Conservation (phyloP, 2,113 vertebrate genomes). For the Salvator merianae region DNA sequence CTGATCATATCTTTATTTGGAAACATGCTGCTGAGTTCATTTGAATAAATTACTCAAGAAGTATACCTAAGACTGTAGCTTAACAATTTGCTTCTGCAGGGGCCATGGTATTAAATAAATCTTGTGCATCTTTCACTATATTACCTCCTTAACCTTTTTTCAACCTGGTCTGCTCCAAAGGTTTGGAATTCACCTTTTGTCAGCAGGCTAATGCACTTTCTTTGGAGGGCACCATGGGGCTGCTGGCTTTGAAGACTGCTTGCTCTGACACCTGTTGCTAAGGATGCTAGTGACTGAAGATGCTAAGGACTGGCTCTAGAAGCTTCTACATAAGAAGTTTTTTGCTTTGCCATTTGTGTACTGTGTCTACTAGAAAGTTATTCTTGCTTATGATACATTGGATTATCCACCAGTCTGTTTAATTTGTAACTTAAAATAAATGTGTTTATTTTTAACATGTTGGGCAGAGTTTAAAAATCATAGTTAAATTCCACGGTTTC, state of each 20-base stretch:
- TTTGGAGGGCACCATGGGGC: no score
- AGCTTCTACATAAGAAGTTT: not conserved
- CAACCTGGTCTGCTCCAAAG: no score
- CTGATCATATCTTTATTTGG: not conserved
- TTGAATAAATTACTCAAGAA: not conserved
- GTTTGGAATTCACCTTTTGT: no score
- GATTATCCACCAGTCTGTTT: not conserved
- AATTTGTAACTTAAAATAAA: not conserved
- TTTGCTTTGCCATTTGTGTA: not conserved
- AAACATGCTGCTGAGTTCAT: not conserved
- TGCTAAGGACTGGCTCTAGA: not conserved
- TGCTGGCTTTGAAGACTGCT: no score
- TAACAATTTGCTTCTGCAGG: not conserved
- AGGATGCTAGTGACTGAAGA: not conserved
- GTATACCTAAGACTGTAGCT: not conserved
- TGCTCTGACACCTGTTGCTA: not conserved
- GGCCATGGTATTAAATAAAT: not conserved
- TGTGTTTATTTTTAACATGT: not conserved
- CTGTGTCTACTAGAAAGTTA: not conserved
- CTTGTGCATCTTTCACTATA: not conserved
- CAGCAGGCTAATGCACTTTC: no score
- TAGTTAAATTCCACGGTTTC: not conserved
- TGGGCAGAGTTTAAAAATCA: not conserved
- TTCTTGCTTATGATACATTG: not conserved
- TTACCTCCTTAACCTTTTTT: not conserved